These are phyloP conservation scores for Pecten maximus DNA, from an alignment of 2,888 invertebrate species.

Conservation along the genomic window DNA sequence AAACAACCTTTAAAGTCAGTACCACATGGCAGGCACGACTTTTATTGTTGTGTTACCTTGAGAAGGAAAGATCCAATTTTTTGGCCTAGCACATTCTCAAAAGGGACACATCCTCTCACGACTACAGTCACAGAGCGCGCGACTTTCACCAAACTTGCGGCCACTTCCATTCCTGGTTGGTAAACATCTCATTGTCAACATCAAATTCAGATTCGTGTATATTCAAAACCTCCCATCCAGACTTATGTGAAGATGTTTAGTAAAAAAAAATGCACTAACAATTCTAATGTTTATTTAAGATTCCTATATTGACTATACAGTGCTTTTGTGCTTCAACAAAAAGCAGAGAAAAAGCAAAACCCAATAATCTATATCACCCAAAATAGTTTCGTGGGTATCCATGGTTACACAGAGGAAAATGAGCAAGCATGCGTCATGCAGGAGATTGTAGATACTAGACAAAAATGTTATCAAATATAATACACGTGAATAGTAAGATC, in stretches of 20 bases:
- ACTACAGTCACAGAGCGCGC: conserved; percentile 91
- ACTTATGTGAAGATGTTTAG: background rate
- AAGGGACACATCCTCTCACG: conserved; percentile 88
- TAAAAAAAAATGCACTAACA: background rate
- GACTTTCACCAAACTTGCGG: conserved; percentile 89
- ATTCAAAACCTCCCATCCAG: background rate
- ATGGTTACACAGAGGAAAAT: background rate
- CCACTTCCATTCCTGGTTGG: conserved; percentile 88
- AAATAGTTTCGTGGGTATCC: background rate
- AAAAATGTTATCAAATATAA: no score
- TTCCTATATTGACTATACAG: background rate
- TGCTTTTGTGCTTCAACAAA: background rate
- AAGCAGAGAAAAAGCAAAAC: background rate
- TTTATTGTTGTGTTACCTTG: conserved; percentile 79
- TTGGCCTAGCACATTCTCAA: conserved; percentile 89
- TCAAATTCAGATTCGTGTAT: background rate
- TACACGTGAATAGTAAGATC: no score
- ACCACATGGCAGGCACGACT: background rate
- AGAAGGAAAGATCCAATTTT: conserved; percentile 89
- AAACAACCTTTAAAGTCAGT: background rate
- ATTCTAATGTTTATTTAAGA: background rate
- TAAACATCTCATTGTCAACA: conserved; percentile 17
- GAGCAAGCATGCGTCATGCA: background rate
- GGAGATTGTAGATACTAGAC: background rate
- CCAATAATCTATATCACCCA: background rate